A percentile compares a stretch with the other conserved stretches of the same genome.
phyloP scores from a whole-genome alignment of 1,140 invertebrate genomes.

The Aphidius gifuensis region DNA sequence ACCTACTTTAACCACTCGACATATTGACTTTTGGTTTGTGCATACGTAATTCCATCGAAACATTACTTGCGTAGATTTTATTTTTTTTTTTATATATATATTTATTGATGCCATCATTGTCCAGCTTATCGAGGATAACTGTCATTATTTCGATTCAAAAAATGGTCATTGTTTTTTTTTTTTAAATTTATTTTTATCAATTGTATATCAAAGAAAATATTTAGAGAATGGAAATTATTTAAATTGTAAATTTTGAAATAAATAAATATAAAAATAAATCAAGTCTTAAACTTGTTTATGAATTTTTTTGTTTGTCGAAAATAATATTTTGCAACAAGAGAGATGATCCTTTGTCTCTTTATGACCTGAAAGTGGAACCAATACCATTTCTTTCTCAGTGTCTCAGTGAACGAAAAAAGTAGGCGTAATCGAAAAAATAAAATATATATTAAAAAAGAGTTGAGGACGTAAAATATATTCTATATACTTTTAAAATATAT shows the following conservation, averaged over 20 bases:
- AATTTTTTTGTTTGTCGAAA: slow-evolving; percentile 45
- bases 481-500: slow-evolving; percentile 10
- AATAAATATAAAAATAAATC: neutral
- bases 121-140: slow-evolving; percentile 42
- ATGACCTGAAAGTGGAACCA: slow-evolving; percentile 51
- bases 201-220: neutral
- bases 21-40: slow-evolving; percentile 30
- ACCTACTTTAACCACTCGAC: slow-evolving; percentile 13
- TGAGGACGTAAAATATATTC: slow-evolving; percentile 9
- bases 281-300: neutral
- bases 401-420: too few relatives aligned
- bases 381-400: neutral
- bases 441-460: neutral
- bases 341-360: slow-evolving; percentile 54
- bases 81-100: neutral
- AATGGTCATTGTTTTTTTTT: neutral
- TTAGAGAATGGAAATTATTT: neutral
- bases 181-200: neutral
- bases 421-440: slow-evolving; percentile 1
- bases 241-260: slow-evolving; percentile 1
- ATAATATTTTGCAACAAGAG: slow-evolving; percentile 49
- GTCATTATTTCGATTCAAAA: slow-evolving; percentile 34
- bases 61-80: slow-evolving; percentile 6
- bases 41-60: slow-evolving; percentile 40
- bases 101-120: slow-evolving; percentile 32